Evolutionary conservation across 1,140 invertebrate species (phyloP).

Genomic region (Rhopalosiphum padi): DNA sequence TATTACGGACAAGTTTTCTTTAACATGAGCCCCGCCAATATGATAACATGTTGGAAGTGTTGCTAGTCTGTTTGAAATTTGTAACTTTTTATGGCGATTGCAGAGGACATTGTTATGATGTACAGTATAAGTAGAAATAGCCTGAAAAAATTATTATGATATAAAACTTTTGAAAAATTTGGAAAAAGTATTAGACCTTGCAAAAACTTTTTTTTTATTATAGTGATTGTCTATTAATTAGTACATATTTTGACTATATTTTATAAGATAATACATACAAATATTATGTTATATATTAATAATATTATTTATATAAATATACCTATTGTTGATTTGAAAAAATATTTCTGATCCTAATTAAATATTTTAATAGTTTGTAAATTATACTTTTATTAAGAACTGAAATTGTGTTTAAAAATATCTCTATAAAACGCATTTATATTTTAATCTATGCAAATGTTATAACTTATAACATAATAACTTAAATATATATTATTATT

Average conservation of each 20-base stretch:
- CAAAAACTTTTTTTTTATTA: neutral
- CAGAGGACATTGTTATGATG: constrained; percentile 21
- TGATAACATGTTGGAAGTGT: constrained; percentile 30
- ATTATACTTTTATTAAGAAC: no score
- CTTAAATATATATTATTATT: no score
- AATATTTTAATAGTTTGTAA: no score
- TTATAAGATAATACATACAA: neutral
- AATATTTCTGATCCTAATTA: no score
- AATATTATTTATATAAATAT: no score
- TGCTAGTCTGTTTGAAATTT: neutral
- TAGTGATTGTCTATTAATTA: neutral
- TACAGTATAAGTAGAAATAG: constrained; percentile 20
- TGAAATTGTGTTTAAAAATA: no score
- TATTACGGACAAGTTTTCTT: constrained; percentile 30
- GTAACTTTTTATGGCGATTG: constrained; percentile 10
- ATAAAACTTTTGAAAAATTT: neutral
- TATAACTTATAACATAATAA: no score
- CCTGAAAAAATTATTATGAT: constrained; percentile 30
- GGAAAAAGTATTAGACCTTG: neutral
- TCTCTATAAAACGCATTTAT: no score
- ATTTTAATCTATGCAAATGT: no score
- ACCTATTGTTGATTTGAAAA: no score
- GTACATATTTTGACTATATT: neutral
- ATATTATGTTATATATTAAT: no score
- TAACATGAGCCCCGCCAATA: constrained; percentile 39